Conservation (phyloP, 1,140 invertebrate species). For the Goniozus legneri region DNA sequence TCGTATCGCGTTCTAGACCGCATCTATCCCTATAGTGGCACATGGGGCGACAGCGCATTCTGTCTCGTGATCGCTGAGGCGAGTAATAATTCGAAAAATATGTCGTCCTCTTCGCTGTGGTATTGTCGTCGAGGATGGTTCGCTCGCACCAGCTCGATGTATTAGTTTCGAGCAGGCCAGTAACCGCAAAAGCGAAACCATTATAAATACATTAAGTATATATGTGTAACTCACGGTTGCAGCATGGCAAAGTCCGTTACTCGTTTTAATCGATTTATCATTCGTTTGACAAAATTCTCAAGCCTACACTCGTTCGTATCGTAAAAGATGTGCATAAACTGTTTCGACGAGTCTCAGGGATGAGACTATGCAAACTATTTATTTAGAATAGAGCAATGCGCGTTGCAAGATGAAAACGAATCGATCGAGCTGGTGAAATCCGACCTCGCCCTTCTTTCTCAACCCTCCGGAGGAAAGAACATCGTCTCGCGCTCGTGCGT, state of each 20-base stretch:
- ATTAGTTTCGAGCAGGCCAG: conserved; percentile 35
- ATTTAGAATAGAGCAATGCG: too few species aligned
- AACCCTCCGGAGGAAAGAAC: conserved; percentile 7
- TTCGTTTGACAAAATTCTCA: too few species aligned
- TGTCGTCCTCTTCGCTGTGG: conserved; percentile 25
- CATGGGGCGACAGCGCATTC: conserved; percentile 3
- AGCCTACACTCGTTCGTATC: too few species aligned
- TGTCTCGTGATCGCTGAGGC: conserved; percentile 31
- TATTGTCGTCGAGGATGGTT: conserved; percentile 22
- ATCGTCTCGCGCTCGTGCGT: neutral
- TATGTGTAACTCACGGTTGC: too few species aligned
- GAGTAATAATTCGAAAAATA: conserved; percentile 45
- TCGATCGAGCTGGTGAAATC: too few species aligned
- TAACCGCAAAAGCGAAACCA: conserved; percentile 39
- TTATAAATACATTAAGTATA: conserved; percentile 50
- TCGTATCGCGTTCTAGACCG: too few species aligned
- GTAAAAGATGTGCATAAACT: too few species aligned
- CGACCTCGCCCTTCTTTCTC: conserved; percentile 14
- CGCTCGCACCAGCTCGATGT: conserved; percentile 19
- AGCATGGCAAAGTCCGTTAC: too few species aligned
- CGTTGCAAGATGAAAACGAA: too few species aligned
- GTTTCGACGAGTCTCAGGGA: too few species aligned
- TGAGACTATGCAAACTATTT: too few species aligned
- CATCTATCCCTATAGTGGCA: neutral
- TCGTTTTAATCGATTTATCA: too few species aligned